Base-by-base conservation (phyloP, 2,797 vertebrate genomes). In the Sorex maritimensis region DNA sequence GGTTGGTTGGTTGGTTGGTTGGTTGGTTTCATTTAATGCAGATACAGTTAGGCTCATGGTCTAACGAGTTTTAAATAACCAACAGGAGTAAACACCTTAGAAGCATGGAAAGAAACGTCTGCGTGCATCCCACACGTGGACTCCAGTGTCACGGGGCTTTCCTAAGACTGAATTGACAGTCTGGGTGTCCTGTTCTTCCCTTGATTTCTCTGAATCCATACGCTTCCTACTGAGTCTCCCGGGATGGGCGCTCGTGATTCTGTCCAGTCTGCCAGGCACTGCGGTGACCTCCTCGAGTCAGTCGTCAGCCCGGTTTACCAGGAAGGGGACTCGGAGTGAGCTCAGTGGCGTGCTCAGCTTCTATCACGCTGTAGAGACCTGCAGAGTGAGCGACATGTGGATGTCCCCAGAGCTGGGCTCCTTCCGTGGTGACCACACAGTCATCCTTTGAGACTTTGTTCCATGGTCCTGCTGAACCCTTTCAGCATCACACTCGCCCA, bases 21-120 rank as follows among this genome's bases (percentile, higher is more conserved):
- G 41, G 41, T 44, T 44, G 41, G 41, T 67, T 81, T n/a, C 15
- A n/a, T 38, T 38, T 49, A 19, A 23, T 61, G 58, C 90, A 46
- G 17, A 49, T 67, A 52, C 28, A 34, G 30, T 73, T 71, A 55
- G 82, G 49, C 81, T 86, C 61, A 52, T 58, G 26, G 69, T 28
- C 68, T 61, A 85, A 0, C 90, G 63, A 10, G n/a, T 79, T 86
- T 96, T 90, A 92, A 94, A 49, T 52, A 84, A 80, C 81, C 78
- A 34, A 49, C 46, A 28, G 81, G 34, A 63, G 77, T 78, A 74
- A 84, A 61, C 67, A 87, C 58, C 81, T 63, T 87, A 79, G 2
- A 71, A 95, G 58, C 71, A 69, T 77, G 28, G 17, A 55, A 61
- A 61, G 67, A 30, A 58, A 65, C 72, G 68, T 71, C 72, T 90